These are phyloP conservation scores for Drosophila paulistorum DNA, from an alignment of 1,140 invertebrate species.

Conservation along the genomic window DNA sequence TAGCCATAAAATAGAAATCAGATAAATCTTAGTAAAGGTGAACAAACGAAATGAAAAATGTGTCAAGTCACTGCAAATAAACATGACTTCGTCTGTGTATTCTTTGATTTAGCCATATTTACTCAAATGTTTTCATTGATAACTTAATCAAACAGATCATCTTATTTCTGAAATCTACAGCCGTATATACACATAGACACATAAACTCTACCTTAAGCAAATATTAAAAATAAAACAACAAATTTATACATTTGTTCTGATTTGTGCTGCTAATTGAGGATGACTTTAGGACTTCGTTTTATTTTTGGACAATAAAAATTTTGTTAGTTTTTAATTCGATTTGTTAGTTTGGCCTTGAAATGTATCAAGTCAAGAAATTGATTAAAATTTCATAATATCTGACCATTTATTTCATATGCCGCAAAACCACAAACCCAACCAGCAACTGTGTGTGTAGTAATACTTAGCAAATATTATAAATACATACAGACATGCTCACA, in stretches of 20 bases:
- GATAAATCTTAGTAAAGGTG: not conserved
- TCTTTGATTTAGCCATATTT: slow-evolving; percentile 34
- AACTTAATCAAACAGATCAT: slow-evolving; percentile 46
- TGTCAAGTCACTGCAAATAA: slow-evolving; percentile 43
- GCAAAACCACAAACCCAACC: slow-evolving; percentile 8
- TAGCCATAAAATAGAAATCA: slow-evolving; percentile 3
- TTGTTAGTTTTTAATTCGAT: not conserved
- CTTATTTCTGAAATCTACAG: not conserved
- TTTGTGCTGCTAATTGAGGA: slow-evolving; percentile 1
- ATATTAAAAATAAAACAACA: not conserved
- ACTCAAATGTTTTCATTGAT: slow-evolving; percentile 50
- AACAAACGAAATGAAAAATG: slow-evolving; percentile 1
- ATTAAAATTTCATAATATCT: slow-evolving; percentile 4
- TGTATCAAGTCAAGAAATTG: not conserved
- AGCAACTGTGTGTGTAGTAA: slow-evolving; percentile 14
- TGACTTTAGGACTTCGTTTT: not conserved
- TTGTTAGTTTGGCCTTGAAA: not conserved
- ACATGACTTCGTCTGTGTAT: slow-evolving; percentile 21
- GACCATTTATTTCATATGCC: not conserved
- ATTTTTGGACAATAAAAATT: not conserved
- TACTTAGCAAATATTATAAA: slow-evolving; percentile 18
- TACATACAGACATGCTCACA: not conserved
- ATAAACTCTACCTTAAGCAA: not conserved
- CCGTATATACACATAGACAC: not conserved
- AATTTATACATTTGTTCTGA: not conserved